Conservation (phyloP, 2,888 invertebrate species). For the Drosophila demipolita region DNA sequence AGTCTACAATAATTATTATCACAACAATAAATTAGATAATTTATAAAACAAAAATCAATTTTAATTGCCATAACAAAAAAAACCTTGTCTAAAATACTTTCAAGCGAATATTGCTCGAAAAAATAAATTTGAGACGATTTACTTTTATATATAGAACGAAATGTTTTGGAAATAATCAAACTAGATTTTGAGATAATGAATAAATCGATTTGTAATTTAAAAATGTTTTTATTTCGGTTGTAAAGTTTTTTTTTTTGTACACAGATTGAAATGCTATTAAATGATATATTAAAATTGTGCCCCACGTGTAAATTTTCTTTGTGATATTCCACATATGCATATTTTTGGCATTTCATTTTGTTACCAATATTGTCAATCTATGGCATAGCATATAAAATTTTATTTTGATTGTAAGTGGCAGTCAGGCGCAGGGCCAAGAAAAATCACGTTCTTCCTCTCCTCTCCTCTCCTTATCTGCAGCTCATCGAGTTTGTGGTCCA, state of each 20-base stretch:
- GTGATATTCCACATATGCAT: slow-evolving; percentile 21
- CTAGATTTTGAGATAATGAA: background rate
- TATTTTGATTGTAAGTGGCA: slow-evolving; percentile 67
- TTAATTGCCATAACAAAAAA: background rate
- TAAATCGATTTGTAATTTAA: background rate
- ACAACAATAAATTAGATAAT: background rate
- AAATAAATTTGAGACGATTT: background rate
- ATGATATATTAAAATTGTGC: background rate
- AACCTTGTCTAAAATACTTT: background rate
- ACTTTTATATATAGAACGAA: background rate
- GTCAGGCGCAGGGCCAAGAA: slow-evolving; percentile 45
- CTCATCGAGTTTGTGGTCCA: slow-evolving; percentile 60
- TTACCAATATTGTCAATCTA: slow-evolving; percentile 48
- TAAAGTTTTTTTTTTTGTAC: background rate
- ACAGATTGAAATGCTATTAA: background rate
- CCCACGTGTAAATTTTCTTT: slow-evolving; percentile 4
- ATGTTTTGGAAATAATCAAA: background rate
- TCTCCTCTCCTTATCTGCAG: slow-evolving; percentile 1
- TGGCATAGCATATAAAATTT: slow-evolving; percentile 63
- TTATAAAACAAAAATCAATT: background rate
- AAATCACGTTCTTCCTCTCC: slow-evolving; percentile 4
- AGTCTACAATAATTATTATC: background rate
- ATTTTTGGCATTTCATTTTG: slow-evolving; percentile 37
- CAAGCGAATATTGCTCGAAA: background rate
- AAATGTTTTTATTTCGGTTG: no score